These are phyloP conservation scores for Nymphalis urticae DNA, from an alignment of 2,888 invertebrate genomes.

Conservation along the genomic window DNA sequence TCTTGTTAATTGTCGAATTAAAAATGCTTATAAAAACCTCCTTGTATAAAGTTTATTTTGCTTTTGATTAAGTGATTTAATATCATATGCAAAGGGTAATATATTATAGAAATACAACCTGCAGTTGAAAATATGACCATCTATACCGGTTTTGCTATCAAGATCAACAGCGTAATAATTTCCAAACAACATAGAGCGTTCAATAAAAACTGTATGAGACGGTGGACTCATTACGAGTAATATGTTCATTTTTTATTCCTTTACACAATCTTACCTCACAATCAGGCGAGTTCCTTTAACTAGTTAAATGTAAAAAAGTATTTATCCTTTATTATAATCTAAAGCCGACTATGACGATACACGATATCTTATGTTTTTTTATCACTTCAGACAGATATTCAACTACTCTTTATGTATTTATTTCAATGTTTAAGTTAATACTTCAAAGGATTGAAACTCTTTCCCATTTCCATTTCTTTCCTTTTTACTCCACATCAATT, in stretches of 20 bases:
- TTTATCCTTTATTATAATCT: constrained; percentile 17
- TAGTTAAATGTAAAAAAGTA: constrained; percentile 9
- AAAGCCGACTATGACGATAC: neutral
- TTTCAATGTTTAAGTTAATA: too few relatives aligned
- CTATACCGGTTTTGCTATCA: constrained; percentile 1
- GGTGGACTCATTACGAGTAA: constrained; percentile 23
- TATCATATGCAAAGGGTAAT: neutral
- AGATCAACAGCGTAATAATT: constrained; percentile 10
- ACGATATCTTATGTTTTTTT: neutral
- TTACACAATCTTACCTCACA: constrained; percentile 16
- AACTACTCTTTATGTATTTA: neutral
- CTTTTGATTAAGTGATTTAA: neutral
- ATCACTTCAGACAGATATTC: neutral
- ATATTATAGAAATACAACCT: neutral
- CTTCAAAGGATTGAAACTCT: too few relatives aligned
- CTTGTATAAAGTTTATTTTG: too few relatives aligned
- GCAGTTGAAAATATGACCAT: neutral
- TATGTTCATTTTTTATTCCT: constrained; percentile 24
- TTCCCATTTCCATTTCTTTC: too few relatives aligned
- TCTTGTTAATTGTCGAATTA: too few relatives aligned
- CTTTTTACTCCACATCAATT: too few relatives aligned
- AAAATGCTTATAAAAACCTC: too few relatives aligned
- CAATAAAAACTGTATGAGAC: constrained; percentile 11
- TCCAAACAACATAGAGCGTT: neutral
- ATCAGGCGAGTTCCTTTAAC: constrained; percentile 17